phyloP scores from a whole-genome alignment of 2,113 vertebrate species.

The Calonectris borealis region DNA sequence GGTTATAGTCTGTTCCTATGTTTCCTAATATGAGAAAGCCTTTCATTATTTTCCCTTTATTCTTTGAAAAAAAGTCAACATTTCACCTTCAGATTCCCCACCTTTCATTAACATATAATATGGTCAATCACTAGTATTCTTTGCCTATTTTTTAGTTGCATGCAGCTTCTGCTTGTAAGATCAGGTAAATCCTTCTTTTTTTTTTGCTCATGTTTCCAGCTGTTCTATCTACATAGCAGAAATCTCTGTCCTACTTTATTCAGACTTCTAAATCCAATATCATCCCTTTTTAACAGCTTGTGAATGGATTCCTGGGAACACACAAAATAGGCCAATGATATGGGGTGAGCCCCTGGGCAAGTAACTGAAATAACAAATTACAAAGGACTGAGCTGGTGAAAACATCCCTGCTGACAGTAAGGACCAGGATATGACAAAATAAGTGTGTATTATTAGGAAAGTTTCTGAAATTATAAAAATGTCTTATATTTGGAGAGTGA shows the following conservation, averaged over 20 bases:
- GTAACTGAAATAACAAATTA: neutral
- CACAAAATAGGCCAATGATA: neutral
- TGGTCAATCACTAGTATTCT: neutral
- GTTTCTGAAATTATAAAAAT: neutral
- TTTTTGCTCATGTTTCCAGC: neutral
- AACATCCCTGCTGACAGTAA: neutral
- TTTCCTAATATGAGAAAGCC: neutral
- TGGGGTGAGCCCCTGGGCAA: neutral
- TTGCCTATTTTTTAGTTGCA: neutral
- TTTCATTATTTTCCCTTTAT: neutral
- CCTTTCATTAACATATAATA: neutral
- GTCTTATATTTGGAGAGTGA: neutral
- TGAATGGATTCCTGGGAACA: neutral
- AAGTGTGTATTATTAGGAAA: neutral
- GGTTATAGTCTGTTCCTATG: neutral
- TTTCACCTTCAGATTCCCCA: neutral
- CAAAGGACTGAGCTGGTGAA: neutral
- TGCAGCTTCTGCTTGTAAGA: neutral
- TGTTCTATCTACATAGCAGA: neutral
- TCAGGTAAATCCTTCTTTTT: neutral
- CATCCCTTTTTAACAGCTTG: neutral
- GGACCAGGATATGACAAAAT: neutral
- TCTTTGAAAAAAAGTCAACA: neutral
- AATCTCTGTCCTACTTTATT: conserved; percentile 11
- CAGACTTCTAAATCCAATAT: neutral